Evolutionary conservation across 30 jellyfish, hydroid and myxozoan species (phyloP).

Genomic region (Aurelia sp.): DNA sequence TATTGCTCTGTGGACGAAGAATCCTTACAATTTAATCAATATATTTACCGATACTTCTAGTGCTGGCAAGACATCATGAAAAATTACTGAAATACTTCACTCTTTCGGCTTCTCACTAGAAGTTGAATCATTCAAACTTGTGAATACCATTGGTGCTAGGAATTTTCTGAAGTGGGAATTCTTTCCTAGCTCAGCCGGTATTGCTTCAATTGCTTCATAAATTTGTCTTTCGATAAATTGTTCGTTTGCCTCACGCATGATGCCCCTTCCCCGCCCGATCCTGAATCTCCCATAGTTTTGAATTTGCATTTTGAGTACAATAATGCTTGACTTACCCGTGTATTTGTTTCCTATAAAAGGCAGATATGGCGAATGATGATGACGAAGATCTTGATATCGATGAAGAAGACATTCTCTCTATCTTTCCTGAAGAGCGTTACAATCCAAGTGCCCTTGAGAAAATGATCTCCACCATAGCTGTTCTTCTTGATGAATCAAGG

Average conservation of each 20-base stretch:
- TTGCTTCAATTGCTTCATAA: background rate
- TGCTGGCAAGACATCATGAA: no score
- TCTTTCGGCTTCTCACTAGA: no score
- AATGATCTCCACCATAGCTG: constrained; percentile 90
- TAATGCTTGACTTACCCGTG: background rate
- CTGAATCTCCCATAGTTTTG: background rate
- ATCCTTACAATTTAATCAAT: no score
- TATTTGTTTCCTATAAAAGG: constrained; percentile 37
- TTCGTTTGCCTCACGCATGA: background rate
- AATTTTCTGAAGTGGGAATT: no score
- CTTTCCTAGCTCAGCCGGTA: no score
- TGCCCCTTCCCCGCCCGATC: background rate
- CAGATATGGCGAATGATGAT: constrained; percentile 84
- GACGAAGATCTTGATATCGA: constrained; percentile 93
- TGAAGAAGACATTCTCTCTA: constrained; percentile 89
- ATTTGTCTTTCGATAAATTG: background rate
- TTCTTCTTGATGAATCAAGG: constrained; percentile 84
- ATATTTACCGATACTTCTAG: no score
- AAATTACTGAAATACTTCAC: no score
- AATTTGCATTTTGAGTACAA: background rate
- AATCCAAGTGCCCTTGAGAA: constrained; percentile 96
- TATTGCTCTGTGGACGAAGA: no score
- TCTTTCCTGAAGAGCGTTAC: constrained; percentile 90
- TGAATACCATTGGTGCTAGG: no score
- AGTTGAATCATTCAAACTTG: no score